These are phyloP conservation scores for Indicator indicator DNA, from an alignment of 2,113 vertebrate genomes.

Conservation along the genomic window DNA sequence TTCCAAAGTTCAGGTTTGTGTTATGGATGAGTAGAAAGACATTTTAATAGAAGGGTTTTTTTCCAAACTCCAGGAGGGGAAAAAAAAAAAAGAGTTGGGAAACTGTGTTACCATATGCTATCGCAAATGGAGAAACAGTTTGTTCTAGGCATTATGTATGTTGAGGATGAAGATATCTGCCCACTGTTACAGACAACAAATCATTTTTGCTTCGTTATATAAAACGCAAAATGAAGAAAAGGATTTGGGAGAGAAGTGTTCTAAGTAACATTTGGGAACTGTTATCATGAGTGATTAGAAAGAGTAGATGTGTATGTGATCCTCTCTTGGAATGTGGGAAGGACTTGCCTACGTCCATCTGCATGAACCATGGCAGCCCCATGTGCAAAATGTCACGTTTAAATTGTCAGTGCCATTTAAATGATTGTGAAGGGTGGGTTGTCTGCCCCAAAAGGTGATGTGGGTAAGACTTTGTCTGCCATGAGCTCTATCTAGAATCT, in stretches of 20 bases:
- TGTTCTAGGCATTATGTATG: conserved; percentile 54
- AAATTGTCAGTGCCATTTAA: neutral
- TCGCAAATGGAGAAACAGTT: conserved; percentile 68
- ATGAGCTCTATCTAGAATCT: neutral
- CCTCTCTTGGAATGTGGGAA: conserved; percentile 5
- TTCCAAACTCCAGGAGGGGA: neutral
- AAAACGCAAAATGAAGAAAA: conserved; percentile 30
- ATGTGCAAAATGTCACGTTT: neutral
- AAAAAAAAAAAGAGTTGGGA: neutral
- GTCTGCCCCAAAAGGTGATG: neutral
- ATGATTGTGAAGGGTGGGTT: neutral
- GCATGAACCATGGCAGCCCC: neutral
- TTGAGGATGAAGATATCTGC: conserved; percentile 62
- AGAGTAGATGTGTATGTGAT: neutral
- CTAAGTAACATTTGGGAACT: conserved; percentile 19
- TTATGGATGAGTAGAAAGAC: neutral
- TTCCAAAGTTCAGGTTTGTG: conserved; percentile 23
- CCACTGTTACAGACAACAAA: conserved; percentile 45
- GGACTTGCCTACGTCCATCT: conserved; percentile 18
- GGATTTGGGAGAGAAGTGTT: conserved; percentile 14
- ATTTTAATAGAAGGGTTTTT: conserved; percentile 17
- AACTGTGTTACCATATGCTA: conserved; percentile 56
- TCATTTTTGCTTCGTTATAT: neutral
- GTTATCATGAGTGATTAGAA: conserved; percentile 10
- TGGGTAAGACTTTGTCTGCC: neutral